Percentiles rank a stretch among this genome's conserved stretches.
These are phyloP conservation scores for Melikaiella ostensackeni DNA, from an alignment of 2,888 invertebrate genomes.

Conservation along the genomic window DNA sequence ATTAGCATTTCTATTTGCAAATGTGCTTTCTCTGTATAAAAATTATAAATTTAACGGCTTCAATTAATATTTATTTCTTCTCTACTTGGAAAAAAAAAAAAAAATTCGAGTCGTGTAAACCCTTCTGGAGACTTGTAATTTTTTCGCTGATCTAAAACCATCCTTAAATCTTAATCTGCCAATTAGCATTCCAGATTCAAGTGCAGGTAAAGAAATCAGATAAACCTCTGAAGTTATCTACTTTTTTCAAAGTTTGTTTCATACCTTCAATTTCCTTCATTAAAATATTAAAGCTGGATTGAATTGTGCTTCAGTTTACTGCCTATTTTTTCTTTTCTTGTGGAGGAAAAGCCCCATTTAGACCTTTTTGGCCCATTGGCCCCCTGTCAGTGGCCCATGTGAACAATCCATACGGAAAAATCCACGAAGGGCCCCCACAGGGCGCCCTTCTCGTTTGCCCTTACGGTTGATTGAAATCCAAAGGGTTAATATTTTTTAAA, in stretches of 20 bases:
- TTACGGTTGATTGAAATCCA: too few relatives aligned
- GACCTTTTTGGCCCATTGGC: too few relatives aligned
- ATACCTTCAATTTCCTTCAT: neutral
- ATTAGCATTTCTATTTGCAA: conserved; percentile 22
- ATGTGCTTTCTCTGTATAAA: neutral
- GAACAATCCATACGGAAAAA: too few relatives aligned
- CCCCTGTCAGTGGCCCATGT: too few relatives aligned
- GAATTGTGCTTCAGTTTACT: neutral
- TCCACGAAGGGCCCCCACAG: too few relatives aligned
- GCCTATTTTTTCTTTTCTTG: neutral
- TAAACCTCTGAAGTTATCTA: neutral
- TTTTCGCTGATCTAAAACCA: neutral
- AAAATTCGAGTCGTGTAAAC: too few relatives aligned
- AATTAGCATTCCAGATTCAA: neutral
- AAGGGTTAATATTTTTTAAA: too few relatives aligned
- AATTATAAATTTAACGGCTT: neutral
- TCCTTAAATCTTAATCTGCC: neutral
- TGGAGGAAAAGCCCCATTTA: too few relatives aligned
- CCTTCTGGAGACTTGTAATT: neutral
- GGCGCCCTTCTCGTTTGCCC: too few relatives aligned
- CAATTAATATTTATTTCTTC: neutral
- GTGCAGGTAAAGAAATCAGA: neutral
- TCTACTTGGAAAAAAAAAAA: neutral
- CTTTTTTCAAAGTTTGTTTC: neutral
- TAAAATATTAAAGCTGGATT: neutral